Evolutionary conservation across 1,140 invertebrate species (phyloP), one percentile per base, ranked within the genome.

Genomic region (Drosophila takahashii): DNA sequence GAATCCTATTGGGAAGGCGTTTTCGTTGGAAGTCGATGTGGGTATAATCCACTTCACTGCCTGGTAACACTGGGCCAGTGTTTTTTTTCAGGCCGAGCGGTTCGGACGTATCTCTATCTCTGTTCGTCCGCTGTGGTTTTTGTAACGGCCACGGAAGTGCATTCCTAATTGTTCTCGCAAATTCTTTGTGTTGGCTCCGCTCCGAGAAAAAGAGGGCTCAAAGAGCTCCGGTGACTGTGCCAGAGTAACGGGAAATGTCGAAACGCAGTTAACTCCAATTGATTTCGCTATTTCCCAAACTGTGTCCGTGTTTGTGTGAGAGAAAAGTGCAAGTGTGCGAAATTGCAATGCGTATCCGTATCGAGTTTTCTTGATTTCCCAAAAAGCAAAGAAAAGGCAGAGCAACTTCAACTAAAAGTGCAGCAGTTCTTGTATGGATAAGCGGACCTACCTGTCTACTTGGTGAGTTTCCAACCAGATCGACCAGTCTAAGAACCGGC

Each of bases 351-450:
- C 67, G 45, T 47, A 39, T 65, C 60, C 32, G 52, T 73, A 89
- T 89, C 60, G 72, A 73, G 73, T 89, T 83, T 89, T 83, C 83
- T 67, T 89, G 79, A 89, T 89, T 84, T 87, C 45, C 44, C 64
- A 69, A 80, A 22, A 29, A 66, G 37, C 29, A 60, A 65, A 51
- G 45, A 37, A 32, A 42, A 73, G 66, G 39, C 54, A n/a, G 27
- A 10, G 29, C 18, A 66, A 72, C 70, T 72, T 36, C 69, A 67
- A 36, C 32, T 27, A 39, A 47, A 42, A 54, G 4, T 11, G 10
- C 11, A 34, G 18, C 45, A 48, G 18, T 69, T 26, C 41, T 62
- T 86, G 61, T 75, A 83, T 79, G 71, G 72, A 79, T 83, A 64
- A 32, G 57, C 53, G 39, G 39, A 58, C 41, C 59, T 54, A 54